Percentiles rank a stretch among this genome's conserved stretches.
Conservation (phyloP, 2,113 vertebrate genomes). For the Myiozetetes cayanensis region DNA sequence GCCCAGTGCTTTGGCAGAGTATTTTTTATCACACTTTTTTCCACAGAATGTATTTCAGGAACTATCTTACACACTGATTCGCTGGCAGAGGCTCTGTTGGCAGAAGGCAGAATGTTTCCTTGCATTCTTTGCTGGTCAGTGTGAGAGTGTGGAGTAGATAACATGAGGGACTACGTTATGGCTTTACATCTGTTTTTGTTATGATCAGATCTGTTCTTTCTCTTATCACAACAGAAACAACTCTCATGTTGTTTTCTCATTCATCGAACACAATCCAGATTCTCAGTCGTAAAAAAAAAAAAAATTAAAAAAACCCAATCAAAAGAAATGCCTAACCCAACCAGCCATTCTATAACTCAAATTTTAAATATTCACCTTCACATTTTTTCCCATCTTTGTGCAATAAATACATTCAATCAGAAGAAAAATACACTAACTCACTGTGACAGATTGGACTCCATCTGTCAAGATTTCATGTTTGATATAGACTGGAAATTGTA, state of each 20-base stretch:
- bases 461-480: conserved; percentile 66
- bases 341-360: not conserved
- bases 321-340: not conserved
- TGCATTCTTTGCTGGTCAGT: conserved; percentile 16
- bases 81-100: conserved; percentile 19
- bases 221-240: conserved; percentile 40
- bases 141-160: not conserved
- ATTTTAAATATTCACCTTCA: not conserved
- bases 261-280: not conserved
- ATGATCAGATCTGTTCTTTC: conserved; percentile 29
- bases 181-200: conserved; percentile 60
- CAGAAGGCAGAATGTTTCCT: conserved; percentile 19
- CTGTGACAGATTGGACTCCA: conserved; percentile 62
- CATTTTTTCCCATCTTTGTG: not conserved
- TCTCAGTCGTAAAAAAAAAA: not conserved
- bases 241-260: not conserved
- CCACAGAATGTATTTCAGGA: conserved; percentile 43
- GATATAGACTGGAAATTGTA: conserved; percentile 53
- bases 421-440: conserved; percentile 25
- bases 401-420: conserved; percentile 25
- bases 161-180: conserved; percentile 9
- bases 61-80: not conserved
- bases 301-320: not conserved
- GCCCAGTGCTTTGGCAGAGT: conserved; percentile 34
- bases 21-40: conserved; percentile 16